These are phyloP conservation scores for Typhlichthys eigenmanni DNA, from an alignment of 2,797 vertebrate genomes.

Conservation along the genomic window DNA sequence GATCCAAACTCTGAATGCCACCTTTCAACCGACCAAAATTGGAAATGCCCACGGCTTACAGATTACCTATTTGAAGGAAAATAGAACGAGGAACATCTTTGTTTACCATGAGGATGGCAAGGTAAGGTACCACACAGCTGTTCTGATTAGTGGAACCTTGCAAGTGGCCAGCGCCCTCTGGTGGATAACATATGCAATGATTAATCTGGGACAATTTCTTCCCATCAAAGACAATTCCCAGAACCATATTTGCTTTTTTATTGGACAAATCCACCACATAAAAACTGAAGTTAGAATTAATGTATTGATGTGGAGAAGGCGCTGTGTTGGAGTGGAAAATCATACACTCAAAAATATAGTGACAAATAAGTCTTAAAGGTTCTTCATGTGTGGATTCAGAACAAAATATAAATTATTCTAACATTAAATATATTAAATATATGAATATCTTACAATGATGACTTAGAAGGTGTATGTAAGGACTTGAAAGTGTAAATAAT, in stretches of 20 bases:
- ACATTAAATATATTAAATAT: background rate
- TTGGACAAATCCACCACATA: too few relatives aligned
- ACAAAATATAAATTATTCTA: background rate
- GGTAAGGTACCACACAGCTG: conserved; percentile 67
- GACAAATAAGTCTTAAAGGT: too few relatives aligned
- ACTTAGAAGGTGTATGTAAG: too few relatives aligned
- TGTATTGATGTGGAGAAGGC: too few relatives aligned
- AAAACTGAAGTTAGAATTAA: too few relatives aligned
- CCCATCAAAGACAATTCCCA: too few relatives aligned
- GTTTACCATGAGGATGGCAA: conserved; percentile 95
- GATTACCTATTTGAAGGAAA: conserved; percentile 94
- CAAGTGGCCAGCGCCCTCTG: conserved; percentile 24
- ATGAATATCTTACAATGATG: too few relatives aligned
- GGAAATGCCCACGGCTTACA: conserved; percentile 90
- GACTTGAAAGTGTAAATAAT: too few relatives aligned
- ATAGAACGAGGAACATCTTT: conserved; percentile 96
- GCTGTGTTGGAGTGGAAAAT: background rate
- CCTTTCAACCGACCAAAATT: conserved; percentile 91
- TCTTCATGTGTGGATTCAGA: background rate
- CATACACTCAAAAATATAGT: background rate
- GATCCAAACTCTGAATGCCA: conserved; percentile 89
- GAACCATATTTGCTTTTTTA: too few relatives aligned
- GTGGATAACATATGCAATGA: conserved; percentile 28
- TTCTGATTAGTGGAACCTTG: background rate
- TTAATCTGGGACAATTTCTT: background rate